Percentiles rank a stretch among this genome's conserved stretches.
Conservation (phyloP, 2,797 vertebrate species). For the Tamandua tetradactyla region DNA sequence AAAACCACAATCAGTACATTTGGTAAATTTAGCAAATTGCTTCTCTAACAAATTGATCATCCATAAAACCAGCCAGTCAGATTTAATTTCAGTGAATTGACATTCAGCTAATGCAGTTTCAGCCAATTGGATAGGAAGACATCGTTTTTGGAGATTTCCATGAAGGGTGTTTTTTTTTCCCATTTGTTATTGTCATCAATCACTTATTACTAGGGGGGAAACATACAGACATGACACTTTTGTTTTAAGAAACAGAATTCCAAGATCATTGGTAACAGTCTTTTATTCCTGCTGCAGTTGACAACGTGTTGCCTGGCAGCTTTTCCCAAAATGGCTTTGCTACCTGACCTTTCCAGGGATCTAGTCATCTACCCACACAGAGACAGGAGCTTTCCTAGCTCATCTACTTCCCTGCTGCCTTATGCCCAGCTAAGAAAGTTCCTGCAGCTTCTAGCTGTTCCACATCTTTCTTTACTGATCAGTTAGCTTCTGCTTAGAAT, state of each 20-base stretch:
- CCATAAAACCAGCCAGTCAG: background rate
- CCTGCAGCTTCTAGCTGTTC: background rate
- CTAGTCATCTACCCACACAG: background rate
- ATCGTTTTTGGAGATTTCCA: background rate
- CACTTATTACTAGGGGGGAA: background rate
- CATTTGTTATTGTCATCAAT: background rate
- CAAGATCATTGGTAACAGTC: background rate
- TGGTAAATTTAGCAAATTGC: conserved; percentile 23
- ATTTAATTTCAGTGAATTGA: background rate
- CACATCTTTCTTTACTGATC: too few species aligned
- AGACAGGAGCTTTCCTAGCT: background rate
- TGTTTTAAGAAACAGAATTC: background rate
- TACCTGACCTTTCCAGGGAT: background rate
- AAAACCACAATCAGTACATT: background rate
- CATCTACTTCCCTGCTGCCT: background rate
- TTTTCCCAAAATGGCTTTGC: background rate
- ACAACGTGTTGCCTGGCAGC: background rate
- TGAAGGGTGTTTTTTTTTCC: background rate
- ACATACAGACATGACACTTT: background rate
- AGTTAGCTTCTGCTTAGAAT: background rate
- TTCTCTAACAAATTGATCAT: background rate
- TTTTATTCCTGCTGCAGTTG: background rate
- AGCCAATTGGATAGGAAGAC: background rate
- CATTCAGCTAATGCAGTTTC: background rate
- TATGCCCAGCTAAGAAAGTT: background rate